Conservation (phyloP, 2,113 vertebrate genomes). For the Phalacrocorax aristotelis region DNA sequence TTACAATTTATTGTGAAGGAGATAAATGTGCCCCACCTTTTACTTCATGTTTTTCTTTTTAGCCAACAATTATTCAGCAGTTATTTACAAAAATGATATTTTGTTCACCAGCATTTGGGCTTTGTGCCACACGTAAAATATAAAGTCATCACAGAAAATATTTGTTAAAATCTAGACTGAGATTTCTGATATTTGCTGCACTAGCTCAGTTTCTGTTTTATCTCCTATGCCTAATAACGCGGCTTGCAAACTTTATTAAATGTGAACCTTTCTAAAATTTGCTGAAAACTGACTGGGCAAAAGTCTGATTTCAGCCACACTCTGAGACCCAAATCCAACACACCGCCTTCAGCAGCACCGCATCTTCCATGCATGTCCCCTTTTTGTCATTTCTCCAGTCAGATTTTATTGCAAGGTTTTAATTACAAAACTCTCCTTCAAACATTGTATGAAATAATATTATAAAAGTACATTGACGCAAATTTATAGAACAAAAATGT, state of each 20-base stretch:
- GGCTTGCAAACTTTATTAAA: not conserved
- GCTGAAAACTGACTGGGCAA: not conserved
- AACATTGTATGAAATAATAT: conserved; percentile 47
- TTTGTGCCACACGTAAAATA: not conserved
- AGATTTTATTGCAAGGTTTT: conserved; percentile 27
- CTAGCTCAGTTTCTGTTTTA: not conserved
- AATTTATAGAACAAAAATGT: conserved; percentile 26
- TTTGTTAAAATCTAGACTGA: conserved; percentile 12
- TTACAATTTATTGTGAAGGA: not conserved
- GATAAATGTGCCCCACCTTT: not conserved
- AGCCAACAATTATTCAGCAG: not conserved
- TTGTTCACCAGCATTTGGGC: not conserved
- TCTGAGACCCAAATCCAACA: not conserved
- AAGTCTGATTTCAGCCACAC: not conserved
- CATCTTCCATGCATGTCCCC: not conserved
- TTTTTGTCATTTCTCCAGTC: conserved; percentile 1
- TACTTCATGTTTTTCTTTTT: not conserved
- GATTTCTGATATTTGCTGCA: not conserved
- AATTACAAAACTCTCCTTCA: conserved; percentile 36
- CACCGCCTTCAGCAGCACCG: not conserved
- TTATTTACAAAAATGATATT: not conserved
- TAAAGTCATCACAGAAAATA: not conserved
- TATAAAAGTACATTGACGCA: not conserved
- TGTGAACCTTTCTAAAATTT: not conserved
- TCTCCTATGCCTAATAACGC: not conserved